Evolutionary conservation across 2,797 vertebrate species (phyloP).

Genomic region (Amblyraja radiata): DNA sequence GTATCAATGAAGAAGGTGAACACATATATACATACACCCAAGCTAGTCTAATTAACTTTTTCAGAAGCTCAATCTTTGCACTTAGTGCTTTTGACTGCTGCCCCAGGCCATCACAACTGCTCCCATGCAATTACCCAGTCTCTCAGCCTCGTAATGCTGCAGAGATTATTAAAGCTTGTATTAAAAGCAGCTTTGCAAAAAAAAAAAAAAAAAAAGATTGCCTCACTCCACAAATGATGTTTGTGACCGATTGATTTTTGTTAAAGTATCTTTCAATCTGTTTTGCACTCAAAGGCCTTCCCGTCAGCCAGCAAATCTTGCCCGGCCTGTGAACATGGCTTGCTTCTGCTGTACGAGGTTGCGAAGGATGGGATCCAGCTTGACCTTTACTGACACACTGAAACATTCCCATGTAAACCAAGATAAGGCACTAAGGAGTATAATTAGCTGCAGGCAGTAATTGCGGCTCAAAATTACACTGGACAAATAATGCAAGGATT

Average conservation of each 20-base stretch:
- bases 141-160: constrained; percentile 27
- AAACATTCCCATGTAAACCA: constrained; percentile 60
- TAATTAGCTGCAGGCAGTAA: constrained; percentile 70
- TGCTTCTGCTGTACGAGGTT: constrained; percentile 39
- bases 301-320: constrained; percentile 41
- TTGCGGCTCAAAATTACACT: constrained; percentile 62
- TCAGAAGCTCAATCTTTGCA: constrained; percentile 28
- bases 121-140: constrained; percentile 30
- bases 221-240: constrained; percentile 13
- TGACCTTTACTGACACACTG: constrained; percentile 28
- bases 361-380: constrained; percentile 45
- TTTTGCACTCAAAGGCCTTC: not conserved
- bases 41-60: constrained; percentile 29
- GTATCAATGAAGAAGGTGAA: not conserved
- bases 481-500: constrained; percentile 65
- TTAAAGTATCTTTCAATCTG: constrained; percentile 24
- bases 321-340: constrained; percentile 39
- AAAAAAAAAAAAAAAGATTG: no score
- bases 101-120: constrained; percentile 29
- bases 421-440: constrained; percentile 54
- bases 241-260: constrained; percentile 5
- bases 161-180: constrained; percentile 35
- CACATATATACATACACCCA: not conserved
- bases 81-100: constrained; percentile 20
- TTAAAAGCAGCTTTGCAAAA: constrained; percentile 32